Evolutionary conservation across 2,113 vertebrate genomes (phyloP), one percentile per base, ranked within the genome.

Genomic region (Lanius ludovicianus): DNA sequence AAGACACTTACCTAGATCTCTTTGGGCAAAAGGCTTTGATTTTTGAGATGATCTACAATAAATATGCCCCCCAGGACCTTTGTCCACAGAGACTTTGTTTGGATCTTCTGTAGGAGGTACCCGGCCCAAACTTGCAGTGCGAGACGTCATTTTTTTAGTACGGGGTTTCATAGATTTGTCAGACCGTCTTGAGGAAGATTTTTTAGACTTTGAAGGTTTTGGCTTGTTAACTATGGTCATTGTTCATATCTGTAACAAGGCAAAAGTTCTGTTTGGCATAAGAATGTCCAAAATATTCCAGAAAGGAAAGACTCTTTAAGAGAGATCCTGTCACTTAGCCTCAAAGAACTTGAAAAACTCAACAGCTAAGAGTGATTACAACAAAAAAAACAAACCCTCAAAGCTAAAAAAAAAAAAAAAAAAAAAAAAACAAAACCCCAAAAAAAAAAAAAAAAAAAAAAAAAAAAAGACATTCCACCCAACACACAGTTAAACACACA

Each of bases 211-310:
- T 98, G 99, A 98, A 96, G 99, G 98, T 97, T 99, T 99, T 97
- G 98, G 98, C 98, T 99, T 99, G 98, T 99, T 99, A 99, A 99
- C 99, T 99, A 99, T 99, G 97, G 99, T 99, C 99, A 99, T 99
- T 98, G 98, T 99, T 99, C 99, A 99, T 98, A 98, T 98, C 99
- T 99, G 98, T 41, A 96, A 96, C 65, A 37, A 97, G 75, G 49
- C 17, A 89, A 50, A 93, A 81, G 74, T 65, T 62, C 33, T n/a
- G 41, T 77, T 96, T 74, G 80, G 69, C 7, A 27, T 7, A 35
- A 84, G 42, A 84, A 37, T 0, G 0, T 50, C 47, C 57, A 49
- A 86, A 95, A 10, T 7, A 52, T 15, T 79, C 39, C 41, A 67
- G 23, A 91, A 87, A 73, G 42, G 71, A 80, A 21, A 93, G 27